Evolutionary conservation across 2,888 invertebrate genomes (phyloP), one percentile per base, ranked within the genome.

Genomic region (Harpalus rubripes): DNA sequence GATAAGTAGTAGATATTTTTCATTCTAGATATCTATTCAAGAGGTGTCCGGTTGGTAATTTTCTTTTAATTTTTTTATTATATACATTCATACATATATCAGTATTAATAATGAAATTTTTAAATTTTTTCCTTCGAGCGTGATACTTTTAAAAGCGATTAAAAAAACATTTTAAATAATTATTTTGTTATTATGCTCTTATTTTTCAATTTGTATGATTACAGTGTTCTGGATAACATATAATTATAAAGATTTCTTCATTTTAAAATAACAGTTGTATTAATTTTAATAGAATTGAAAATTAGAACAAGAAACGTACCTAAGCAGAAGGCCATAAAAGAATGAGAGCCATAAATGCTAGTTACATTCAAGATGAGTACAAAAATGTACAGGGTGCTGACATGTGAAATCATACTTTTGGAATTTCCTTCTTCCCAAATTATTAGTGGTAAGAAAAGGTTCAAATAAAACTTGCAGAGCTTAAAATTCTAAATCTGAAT

Each of bases 1-100:
- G 15, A n/a, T 39, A n/a, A n/a, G n/a, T n/a, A 68, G 18, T 63
- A 68, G 26, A 7, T 39, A 68, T 68, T 32, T 39, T 32, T 68
- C 39, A 12, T 32, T 63, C 39, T 39, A 39, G 15, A 39, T 68
- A 15, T 32, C 0, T 65, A 65, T 7, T 44, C 7, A 44, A 22
- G 22, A 22, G 22, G 22, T 22, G 22, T 32, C 32, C 5, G 22
- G 32, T 32, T 32, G 6, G 32, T 32, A 32, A 32, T 32, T 32
- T 32, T 32, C 32, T 52, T 52, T 52, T 52, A 52, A 0, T 52
- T 52, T 52, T 52, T 52, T 2, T 52, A 8, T 52, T 7, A 10
- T 12, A 52, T 52, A 52, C 8, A 12, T 52, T 2, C 44, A 52
- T 52, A 52, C 8, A 12, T 52, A 10, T 5, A 44, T 10, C 8